Conservation (phyloP, 2,888 invertebrate species). For the Tanypteryx hageni region DNA sequence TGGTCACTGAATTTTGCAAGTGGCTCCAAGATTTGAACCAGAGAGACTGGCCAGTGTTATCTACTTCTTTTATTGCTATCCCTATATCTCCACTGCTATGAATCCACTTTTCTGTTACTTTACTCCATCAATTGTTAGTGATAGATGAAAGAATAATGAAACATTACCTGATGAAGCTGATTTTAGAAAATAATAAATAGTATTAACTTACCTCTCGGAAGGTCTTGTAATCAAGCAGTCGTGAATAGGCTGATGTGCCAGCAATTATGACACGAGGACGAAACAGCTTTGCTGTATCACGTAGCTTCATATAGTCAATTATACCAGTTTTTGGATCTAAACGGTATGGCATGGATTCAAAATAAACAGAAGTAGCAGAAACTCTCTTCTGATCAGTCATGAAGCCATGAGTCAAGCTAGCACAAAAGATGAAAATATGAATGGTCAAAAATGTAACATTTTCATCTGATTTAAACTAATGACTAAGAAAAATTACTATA, state of each 20-base stretch:
- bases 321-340: constrained; percentile 77
- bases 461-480: too few relatives aligned
- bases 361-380: constrained; percentile 79
- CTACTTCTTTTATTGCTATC: too few relatives aligned
- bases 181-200: not conserved
- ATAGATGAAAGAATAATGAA: not conserved
- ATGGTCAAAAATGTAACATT: not conserved
- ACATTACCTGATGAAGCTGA: not conserved
- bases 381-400: constrained; percentile 78
- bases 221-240: constrained; percentile 77
- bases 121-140: not conserved
- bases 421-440: constrained; percentile 65
- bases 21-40: too few relatives aligned
- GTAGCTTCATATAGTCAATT: constrained; percentile 79
- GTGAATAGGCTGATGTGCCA: constrained; percentile 76
- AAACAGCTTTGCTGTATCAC: constrained; percentile 76
- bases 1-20: too few relatives aligned
- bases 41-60: too few relatives aligned
- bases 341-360: constrained; percentile 80
- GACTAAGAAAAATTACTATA: too few relatives aligned
- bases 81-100: too few relatives aligned
- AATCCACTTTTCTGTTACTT: not conserved
- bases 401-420: constrained; percentile 75
- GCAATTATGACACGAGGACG: constrained; percentile 79
- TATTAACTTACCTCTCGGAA: constrained; percentile 74